phyloP scores from a whole-genome alignment of 2,113 vertebrate species.

The Macaca mulatta region DNA sequence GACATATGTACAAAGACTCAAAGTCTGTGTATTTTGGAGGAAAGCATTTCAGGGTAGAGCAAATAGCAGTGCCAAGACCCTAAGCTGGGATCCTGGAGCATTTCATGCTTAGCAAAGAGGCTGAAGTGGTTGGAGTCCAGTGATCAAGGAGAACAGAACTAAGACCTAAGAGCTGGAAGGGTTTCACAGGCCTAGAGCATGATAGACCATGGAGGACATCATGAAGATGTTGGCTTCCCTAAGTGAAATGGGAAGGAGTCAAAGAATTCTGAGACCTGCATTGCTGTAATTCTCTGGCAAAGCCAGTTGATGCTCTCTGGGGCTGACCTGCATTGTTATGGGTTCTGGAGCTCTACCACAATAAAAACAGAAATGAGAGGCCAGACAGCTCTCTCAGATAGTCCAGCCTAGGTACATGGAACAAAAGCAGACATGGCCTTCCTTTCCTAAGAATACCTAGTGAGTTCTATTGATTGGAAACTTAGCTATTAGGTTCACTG shows the following conservation, averaged over 20 bases:
- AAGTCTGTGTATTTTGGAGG: not conserved
- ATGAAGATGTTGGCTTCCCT: not conserved
- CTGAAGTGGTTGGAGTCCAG: not conserved
- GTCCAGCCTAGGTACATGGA: not conserved
- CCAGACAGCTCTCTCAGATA: not conserved
- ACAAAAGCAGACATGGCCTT: not conserved
- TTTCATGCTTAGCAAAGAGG: not conserved
- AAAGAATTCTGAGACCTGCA: not conserved
- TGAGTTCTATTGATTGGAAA: not conserved
- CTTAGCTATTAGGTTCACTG: not conserved
- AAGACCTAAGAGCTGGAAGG: not conserved
- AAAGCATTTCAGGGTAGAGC: not conserved
- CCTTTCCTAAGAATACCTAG: not conserved
- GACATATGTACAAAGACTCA: not conserved
- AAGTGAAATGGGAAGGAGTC: not conserved
- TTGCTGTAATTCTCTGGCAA: not conserved
- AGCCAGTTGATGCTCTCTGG: not conserved
- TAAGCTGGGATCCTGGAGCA: not conserved
- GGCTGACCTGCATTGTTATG: not conserved
- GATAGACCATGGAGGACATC: fast-evolving
- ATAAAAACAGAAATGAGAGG: not conserved
- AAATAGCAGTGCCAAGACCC: not conserved
- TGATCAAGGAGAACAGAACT: not conserved
- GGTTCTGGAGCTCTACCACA: not conserved
- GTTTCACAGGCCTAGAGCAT: not conserved